Percentiles rank a stretch among this genome's conserved stretches.
Conservation (phyloP, 2,113 vertebrate species). For the Melierax canorus region DNA sequence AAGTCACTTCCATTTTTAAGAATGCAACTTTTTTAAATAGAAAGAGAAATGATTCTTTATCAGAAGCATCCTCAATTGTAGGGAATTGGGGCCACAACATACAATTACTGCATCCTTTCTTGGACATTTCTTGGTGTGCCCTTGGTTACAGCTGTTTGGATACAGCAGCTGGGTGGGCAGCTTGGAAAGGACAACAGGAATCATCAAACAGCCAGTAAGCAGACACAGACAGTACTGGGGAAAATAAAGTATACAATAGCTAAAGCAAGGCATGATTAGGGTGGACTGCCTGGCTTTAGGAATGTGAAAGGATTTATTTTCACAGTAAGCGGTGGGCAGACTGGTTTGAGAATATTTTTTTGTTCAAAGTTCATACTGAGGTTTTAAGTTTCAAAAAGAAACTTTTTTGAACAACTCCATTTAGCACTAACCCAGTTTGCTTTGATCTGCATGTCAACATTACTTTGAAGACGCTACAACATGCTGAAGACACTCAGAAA, state of each 20-base stretch:
- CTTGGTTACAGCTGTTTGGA: neutral
- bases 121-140: neutral
- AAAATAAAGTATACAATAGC: neutral
- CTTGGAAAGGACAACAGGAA: neutral
- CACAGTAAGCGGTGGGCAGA: neutral
- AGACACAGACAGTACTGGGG: neutral
- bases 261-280: neutral
- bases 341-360: neutral
- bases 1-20: neutral
- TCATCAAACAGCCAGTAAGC: neutral
- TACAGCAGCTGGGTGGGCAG: neutral
- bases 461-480: neutral
- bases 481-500: neutral
- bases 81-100: neutral
- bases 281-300: neutral
- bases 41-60: neutral
- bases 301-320: conserved; percentile 6
- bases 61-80: neutral
- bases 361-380: neutral
- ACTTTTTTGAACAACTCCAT: neutral
- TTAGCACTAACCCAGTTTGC: neutral
- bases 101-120: neutral
- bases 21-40: neutral
- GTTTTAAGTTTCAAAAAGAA: neutral
- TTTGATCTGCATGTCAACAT: neutral